phyloP scores from a whole-genome alignment of 1,140 invertebrate species.

The Chymomyza costata region DNA sequence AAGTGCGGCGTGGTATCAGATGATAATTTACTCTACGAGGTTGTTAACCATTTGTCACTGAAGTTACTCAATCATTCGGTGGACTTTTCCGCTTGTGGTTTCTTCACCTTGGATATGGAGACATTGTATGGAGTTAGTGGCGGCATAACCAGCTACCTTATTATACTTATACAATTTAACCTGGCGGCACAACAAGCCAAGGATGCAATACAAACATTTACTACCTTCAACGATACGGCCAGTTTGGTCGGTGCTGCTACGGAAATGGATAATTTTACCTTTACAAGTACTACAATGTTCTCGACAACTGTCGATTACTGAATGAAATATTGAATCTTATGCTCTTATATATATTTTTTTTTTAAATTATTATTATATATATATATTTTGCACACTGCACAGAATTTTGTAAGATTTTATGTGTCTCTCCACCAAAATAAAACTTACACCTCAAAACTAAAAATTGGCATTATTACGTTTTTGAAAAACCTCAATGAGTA shows the following conservation, averaged over 20 bases:
- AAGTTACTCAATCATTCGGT: slow-evolving; percentile 73
- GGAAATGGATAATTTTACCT: slow-evolving; percentile 42
- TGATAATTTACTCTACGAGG: slow-evolving; percentile 70
- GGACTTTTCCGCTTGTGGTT: slow-evolving; percentile 73
- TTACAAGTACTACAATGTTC: slow-evolving; percentile 49
- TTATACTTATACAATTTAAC: slow-evolving; percentile 74
- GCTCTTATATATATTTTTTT: no score
- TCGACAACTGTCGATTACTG: no score
- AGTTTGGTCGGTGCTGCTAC: slow-evolving; percentile 48
- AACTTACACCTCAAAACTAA: no score
- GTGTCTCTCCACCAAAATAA: no score
- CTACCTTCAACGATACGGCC: slow-evolving; percentile 52
- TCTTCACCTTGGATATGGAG: slow-evolving; percentile 74
- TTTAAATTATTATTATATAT: no score
- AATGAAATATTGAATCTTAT: no score
- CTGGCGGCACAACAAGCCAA: slow-evolving; percentile 72
- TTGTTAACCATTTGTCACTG: slow-evolving; percentile 72
- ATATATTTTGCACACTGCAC: no score
- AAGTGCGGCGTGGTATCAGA: slow-evolving; percentile 70
- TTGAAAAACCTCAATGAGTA: no score
- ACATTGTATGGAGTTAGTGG: slow-evolving; percentile 72
- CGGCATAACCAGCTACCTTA: slow-evolving; percentile 73
- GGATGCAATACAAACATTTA: slow-evolving; percentile 59
- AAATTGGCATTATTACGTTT: no score
- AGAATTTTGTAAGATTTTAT: no score